Percentiles rank a stretch among this genome's conserved stretches.
phyloP scores from a whole-genome alignment of 2,797 vertebrate genomes.

The Acanthurus leucopareius region DNA sequence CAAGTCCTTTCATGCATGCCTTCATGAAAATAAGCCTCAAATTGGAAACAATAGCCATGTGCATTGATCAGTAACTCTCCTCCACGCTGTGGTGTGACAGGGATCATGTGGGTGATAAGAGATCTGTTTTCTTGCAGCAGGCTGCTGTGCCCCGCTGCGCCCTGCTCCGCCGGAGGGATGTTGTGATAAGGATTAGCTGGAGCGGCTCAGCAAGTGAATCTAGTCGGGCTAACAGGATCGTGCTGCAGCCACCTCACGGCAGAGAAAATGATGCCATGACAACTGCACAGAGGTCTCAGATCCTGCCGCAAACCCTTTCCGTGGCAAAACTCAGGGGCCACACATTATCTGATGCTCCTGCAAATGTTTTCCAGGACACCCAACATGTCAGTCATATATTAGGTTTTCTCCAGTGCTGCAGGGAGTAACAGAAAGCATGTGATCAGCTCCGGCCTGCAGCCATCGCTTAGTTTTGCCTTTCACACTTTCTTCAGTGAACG shows the following conservation, averaged over 20 bases:
- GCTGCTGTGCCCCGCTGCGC: constrained; percentile 32
- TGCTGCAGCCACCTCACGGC: constrained; percentile 21
- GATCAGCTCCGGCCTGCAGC: constrained; percentile 22
- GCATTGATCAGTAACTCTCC: constrained; percentile 51
- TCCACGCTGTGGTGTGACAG: constrained; percentile 50
- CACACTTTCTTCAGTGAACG: neutral
- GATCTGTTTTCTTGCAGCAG: constrained; percentile 72
- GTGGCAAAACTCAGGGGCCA: constrained; percentile 39
- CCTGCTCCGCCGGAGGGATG: constrained; percentile 54
- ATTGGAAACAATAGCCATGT: constrained; percentile 54
- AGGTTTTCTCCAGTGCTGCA: constrained; percentile 42
- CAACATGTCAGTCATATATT: constrained; percentile 38
- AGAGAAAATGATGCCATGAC: constrained; percentile 54
- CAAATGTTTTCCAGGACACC: constrained; percentile 59
- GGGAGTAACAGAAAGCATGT: constrained; percentile 31
- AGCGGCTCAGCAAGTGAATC: constrained; percentile 26
- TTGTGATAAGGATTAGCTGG: constrained; percentile 63
- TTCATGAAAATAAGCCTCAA: constrained; percentile 41
- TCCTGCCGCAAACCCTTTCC: constrained; percentile 43
- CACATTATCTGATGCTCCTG: constrained; percentile 49
- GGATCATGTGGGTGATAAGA: constrained; percentile 63
- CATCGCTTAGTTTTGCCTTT: neutral
- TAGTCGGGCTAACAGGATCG: constrained; percentile 10
- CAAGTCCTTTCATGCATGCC: constrained; percentile 4
- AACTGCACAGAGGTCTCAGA: constrained; percentile 43